Evolutionary conservation across 2,113 vertebrate species (phyloP).

Genomic region (Eurystomus gularis): DNA sequence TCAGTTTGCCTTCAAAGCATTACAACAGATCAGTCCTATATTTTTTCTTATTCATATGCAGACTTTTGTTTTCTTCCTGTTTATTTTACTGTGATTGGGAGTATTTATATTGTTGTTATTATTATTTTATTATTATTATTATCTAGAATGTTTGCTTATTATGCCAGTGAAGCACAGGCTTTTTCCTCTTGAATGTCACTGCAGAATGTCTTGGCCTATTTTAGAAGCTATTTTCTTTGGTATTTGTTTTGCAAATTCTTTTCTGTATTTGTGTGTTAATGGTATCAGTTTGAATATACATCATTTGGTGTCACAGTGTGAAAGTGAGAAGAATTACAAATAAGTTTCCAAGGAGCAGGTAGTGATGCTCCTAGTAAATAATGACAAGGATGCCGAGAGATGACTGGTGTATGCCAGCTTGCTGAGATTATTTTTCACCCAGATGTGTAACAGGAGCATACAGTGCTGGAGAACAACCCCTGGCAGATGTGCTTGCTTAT

Average conservation of each 20-base stretch:
- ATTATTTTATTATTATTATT: background rate
- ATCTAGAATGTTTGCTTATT: background rate
- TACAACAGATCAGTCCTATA: background rate
- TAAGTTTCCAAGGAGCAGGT: background rate
- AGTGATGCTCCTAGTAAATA: background rate
- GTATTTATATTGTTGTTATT: background rate
- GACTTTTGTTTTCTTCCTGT: background rate
- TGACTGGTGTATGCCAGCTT: background rate
- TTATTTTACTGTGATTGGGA: background rate
- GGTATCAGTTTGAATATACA: background rate
- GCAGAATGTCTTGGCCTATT: background rate
- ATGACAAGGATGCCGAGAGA: background rate
- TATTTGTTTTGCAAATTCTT: conserved; percentile 7
- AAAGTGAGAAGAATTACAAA: background rate
- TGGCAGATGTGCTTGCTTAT: no score
- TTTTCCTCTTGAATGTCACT: background rate
- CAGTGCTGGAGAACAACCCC: background rate
- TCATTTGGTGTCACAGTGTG: background rate
- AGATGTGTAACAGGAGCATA: background rate
- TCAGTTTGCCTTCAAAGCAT: background rate
- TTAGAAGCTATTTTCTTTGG: conserved; percentile 13
- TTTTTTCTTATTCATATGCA: background rate
- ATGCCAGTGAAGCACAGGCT: background rate
- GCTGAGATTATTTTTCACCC: background rate
- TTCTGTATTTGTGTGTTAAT: background rate